phyloP scores from a whole-genome alignment of 2,797 vertebrate genomes.

The Micropoecilia bifurca region DNA sequence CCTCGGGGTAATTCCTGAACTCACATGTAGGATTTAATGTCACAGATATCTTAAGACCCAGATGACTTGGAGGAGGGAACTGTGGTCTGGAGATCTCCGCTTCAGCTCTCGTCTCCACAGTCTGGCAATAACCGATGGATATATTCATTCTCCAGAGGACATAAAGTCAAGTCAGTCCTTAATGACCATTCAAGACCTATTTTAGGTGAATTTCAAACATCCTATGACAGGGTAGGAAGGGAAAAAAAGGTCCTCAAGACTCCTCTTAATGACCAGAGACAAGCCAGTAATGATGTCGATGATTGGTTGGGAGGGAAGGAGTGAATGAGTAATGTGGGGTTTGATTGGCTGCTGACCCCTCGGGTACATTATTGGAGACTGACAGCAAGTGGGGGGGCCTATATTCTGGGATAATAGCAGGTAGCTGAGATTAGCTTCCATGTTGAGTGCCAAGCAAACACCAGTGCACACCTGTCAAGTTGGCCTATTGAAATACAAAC shows the following conservation, averaged over 20 bases:
- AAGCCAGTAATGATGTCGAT: slow-evolving; percentile 59
- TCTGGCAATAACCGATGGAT: background rate
- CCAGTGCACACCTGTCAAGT: slow-evolving; percentile 46
- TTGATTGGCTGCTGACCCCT: slow-evolving; percentile 68
- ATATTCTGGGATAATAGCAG: slow-evolving; percentile 60
- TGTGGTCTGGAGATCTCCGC: background rate
- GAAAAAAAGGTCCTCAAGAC: slow-evolving; percentile 13
- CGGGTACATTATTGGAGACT: slow-evolving; percentile 40
- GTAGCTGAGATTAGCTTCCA: slow-evolving; percentile 44
- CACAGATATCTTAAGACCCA: background rate
- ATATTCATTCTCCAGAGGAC: slow-evolving; percentile 5
- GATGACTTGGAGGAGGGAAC: background rate
- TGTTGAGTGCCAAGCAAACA: slow-evolving; percentile 41
- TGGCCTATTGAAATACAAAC: slow-evolving; percentile 55
- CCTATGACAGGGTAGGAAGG: background rate
- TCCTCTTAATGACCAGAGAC: slow-evolving; percentile 62
- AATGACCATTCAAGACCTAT: slow-evolving; percentile 18
- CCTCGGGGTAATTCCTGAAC: background rate
- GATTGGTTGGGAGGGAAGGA: slow-evolving; percentile 56
- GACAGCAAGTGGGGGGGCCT: slow-evolving; percentile 38
- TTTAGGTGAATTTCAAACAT: slow-evolving; percentile 29
- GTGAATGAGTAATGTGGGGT: slow-evolving; percentile 59
- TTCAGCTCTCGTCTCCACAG: background rate
- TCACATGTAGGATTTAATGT: background rate
- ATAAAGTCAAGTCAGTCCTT: slow-evolving; percentile 1